Conservation (phyloP, 2,797 vertebrate species). For the Tenualosa ilisha region DNA sequence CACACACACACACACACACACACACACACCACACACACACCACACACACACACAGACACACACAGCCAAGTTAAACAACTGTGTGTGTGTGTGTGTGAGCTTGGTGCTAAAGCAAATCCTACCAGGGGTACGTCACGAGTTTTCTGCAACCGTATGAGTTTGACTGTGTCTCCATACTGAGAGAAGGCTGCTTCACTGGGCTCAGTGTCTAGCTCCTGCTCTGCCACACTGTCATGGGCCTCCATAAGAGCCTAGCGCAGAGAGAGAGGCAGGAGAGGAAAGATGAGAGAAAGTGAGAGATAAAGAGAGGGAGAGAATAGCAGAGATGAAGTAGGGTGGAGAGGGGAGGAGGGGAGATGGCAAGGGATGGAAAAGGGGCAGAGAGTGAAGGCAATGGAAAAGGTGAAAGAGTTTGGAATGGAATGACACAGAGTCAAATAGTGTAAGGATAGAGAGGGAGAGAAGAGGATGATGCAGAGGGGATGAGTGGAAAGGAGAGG, state of each 20-base stretch:
- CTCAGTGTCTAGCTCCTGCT: conserved; percentile 84
- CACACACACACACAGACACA: background rate
- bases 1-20: conserved; percentile 9
- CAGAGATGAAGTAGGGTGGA: background rate
- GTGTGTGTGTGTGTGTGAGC: background rate
- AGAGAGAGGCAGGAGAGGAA: conserved; percentile 30
- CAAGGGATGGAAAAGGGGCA: too few relatives aligned
- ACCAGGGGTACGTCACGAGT: conserved; percentile 90
- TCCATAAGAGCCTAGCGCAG: conserved; percentile 87
- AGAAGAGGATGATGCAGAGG: background rate
- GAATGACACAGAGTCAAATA: too few relatives aligned
- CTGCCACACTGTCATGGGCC: conserved; percentile 89
- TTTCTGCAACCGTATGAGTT: conserved; percentile 94
- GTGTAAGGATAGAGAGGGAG: background rate
- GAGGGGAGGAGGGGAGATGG: background rate
- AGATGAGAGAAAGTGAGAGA: conserved; percentile 37
- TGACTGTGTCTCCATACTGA: conserved; percentile 88
- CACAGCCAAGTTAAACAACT: background rate
- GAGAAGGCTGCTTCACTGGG: conserved; percentile 77
- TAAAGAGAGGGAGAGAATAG: background rate
- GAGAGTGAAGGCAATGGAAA: background rate
- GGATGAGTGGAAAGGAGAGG: background rate
- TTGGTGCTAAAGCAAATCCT: background rate
- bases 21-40: background rate
- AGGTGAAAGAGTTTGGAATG: too few relatives aligned